phyloP scores from a whole-genome alignment of 2,113 vertebrate genomes.

The Notarius lentiginosus region DNA sequence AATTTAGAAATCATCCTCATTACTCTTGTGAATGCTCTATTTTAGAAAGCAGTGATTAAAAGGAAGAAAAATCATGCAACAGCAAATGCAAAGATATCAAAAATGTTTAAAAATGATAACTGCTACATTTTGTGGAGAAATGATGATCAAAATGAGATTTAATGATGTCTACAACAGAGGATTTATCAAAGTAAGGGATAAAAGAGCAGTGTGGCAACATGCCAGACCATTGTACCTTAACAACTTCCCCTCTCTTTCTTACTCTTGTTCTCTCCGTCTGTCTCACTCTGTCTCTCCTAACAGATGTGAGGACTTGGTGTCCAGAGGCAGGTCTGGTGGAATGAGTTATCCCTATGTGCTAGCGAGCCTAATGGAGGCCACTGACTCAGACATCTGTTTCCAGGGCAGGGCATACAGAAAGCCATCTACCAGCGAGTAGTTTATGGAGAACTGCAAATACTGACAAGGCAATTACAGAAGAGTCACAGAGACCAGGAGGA shows the following conservation, averaged over 20 bases:
- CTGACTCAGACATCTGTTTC: slow-evolving; percentile 56
- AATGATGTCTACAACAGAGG: slow-evolving; percentile 37
- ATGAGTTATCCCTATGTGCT: slow-evolving; percentile 49
- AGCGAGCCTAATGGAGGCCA: slow-evolving; percentile 53
- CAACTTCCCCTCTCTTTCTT: slow-evolving; percentile 29
- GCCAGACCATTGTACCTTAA: slow-evolving; percentile 43
- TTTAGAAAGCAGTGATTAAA: neutral
- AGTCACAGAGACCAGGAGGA: slow-evolving; percentile 40
- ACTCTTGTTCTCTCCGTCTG: slow-evolving; percentile 30
- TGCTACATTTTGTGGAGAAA: neutral
- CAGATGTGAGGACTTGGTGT: slow-evolving; percentile 43
- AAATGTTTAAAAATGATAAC: neutral
- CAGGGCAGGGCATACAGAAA: slow-evolving; percentile 41
- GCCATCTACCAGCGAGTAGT: slow-evolving; percentile 31
- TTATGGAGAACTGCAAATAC: slow-evolving; percentile 50
- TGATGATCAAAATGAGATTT: neutral
- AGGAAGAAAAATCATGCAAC: neutral
- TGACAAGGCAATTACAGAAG: slow-evolving; percentile 51
- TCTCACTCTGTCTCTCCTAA: slow-evolving; percentile 26
- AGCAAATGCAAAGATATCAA: neutral
- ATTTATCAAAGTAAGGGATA: slow-evolving; percentile 42
- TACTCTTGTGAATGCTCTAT: neutral
- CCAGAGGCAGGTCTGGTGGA: slow-evolving; percentile 42
- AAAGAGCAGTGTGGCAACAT: slow-evolving; percentile 35
- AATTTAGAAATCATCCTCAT: neutral